A percentile compares a stretch with the other conserved stretches of the same genome.
phyloP scores from a whole-genome alignment of 1,140 invertebrate genomes.

The Parapsyche elsis region DNA sequence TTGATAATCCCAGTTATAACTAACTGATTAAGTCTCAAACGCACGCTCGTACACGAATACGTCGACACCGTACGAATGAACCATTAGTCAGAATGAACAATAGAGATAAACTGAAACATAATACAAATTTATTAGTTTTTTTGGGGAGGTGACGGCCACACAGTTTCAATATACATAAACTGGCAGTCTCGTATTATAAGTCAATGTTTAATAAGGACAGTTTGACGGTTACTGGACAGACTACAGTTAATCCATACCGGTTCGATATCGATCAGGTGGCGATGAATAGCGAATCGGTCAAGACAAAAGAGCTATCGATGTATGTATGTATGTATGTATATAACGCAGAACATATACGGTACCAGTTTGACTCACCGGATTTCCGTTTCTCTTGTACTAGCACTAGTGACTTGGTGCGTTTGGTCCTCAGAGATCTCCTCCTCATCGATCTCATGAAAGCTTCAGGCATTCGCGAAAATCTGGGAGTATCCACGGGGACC shows the following conservation, averaged over 20 bases:
- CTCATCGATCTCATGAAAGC: constrained; percentile 73
- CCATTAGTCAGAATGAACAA: no score
- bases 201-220: background rate
- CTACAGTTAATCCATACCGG: constrained; percentile 23
- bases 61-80: no score
- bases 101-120: no score
- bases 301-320: background rate
- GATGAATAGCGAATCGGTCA: background rate
- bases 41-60: no score
- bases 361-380: constrained; percentile 73
- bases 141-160: no score
- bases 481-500: constrained; percentile 65
- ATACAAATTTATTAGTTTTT: no score
- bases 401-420: constrained; percentile 76
- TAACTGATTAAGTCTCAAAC: no score
- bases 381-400: constrained; percentile 77
- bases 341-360: constrained; percentile 58
- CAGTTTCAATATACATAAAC: no score
- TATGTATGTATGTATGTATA: constrained; percentile 12
- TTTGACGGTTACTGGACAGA: background rate
- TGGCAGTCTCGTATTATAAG: background rate
- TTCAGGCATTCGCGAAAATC: constrained; percentile 60
- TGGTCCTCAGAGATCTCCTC: constrained; percentile 74
- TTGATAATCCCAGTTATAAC: no score
- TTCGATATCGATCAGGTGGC: constrained; percentile 5